A percentile compares a stretch with the other conserved stretches of the same genome.
Evolutionary conservation across 2,797 vertebrate species (phyloP).

Genomic region (Sebastes paucispinis): DNA sequence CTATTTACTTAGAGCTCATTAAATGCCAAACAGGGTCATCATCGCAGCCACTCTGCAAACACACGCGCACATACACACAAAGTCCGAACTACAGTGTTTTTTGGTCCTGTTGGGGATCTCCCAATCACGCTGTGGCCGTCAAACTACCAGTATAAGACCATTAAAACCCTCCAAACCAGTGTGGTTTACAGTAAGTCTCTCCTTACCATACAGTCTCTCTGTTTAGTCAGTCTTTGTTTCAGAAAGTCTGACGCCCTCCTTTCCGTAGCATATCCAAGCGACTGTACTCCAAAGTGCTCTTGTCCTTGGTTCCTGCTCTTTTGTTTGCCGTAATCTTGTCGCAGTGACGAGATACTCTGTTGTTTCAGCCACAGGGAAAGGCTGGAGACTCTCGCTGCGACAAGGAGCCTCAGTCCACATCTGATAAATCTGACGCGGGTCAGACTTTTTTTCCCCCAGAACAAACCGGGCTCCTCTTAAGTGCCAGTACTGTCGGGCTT

Average conservation of each 20-base stretch:
- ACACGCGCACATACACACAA: conserved; percentile 47
- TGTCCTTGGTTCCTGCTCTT: conserved; percentile 57
- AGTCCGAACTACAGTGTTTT: conserved; percentile 77
- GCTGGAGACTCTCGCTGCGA: conserved; percentile 24
- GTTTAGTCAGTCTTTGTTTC: conserved; percentile 51
- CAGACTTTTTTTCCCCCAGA: conserved; percentile 19
- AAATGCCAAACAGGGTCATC: conserved; percentile 56
- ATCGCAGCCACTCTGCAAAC: conserved; percentile 55
- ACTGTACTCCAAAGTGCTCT: conserved; percentile 70
- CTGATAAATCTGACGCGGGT: conserved; percentile 39
- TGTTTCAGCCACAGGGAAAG: conserved; percentile 37
- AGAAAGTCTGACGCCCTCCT: conserved; percentile 31
- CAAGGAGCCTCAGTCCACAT: conserved; percentile 35
- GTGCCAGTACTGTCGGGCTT: conserved; percentile 47
- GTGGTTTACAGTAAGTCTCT: conserved; percentile 68
- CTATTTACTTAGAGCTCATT: conserved; percentile 72
- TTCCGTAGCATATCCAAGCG: conserved; percentile 24
- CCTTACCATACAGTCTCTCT: conserved; percentile 34
- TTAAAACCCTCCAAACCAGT: conserved; percentile 70
- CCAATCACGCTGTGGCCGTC: conserved; percentile 54
- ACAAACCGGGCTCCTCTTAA: conserved; percentile 37
- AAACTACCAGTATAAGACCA: conserved; percentile 76
- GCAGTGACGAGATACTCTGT: conserved; percentile 20
- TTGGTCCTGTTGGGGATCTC: conserved; percentile 80
- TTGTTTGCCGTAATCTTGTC: conserved; percentile 38